Percentiles rank a stretch among this genome's conserved stretches.
Evolutionary conservation across 2,113 vertebrate genomes (phyloP).

Genomic region (Calyptomena viridis): DNA sequence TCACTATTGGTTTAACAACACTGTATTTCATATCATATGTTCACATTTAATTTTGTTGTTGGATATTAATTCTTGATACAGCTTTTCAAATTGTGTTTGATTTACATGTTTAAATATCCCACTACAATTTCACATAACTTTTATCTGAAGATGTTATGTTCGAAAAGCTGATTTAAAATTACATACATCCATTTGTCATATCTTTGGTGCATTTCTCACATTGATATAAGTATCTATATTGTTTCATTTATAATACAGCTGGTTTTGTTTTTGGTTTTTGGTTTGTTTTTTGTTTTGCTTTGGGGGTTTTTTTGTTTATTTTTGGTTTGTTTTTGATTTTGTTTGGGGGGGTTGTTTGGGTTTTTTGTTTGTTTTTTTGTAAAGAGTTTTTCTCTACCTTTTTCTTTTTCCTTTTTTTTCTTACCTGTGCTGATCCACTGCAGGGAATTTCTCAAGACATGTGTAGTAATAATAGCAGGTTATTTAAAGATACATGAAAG

Average conservation of each 20-base stretch:
- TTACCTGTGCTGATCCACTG: not conserved
- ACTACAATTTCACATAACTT: not conserved
- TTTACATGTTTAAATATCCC: not conserved
- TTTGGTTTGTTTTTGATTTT: no score
- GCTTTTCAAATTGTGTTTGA: not conserved
- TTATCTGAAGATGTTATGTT: not conserved
- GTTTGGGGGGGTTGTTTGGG: no score
- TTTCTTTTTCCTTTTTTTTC: no score
- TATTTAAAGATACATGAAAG: not conserved
- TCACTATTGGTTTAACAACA: not conserved
- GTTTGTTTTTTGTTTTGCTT: no score
- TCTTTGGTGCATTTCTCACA: not conserved
- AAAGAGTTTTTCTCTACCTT: not conserved
- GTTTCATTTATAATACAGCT: not conserved
- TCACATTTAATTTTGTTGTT: not conserved
- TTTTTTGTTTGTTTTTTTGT: not conserved
- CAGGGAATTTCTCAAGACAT: not conserved
- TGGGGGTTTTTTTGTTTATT: no score
- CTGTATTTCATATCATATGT: not conserved
- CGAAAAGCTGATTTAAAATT: not conserved
- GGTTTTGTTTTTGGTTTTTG: no score
- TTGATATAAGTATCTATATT: not conserved
- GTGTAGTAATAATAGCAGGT: not conserved
- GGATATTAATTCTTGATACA: not conserved
- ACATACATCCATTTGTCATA: not conserved